These are phyloP conservation scores for Atethmia centrago DNA, from an alignment of 2,888 invertebrate species.

Conservation along the genomic window DNA sequence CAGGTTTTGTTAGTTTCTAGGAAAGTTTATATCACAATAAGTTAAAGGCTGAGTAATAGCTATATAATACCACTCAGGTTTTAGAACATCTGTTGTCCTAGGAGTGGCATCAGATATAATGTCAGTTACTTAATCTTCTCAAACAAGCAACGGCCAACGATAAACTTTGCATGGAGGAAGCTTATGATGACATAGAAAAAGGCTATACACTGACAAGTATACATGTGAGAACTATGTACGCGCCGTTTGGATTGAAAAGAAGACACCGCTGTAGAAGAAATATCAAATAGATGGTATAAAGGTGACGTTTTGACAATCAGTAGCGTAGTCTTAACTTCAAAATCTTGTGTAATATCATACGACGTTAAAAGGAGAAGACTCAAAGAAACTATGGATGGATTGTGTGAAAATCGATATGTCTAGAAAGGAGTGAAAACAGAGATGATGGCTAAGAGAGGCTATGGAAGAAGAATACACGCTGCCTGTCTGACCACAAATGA, in stretches of 20 bases:
- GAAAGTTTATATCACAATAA: neutral
- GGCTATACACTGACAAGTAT: slow-evolving; percentile 15
- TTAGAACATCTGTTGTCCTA: neutral
- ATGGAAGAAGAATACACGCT: neutral
- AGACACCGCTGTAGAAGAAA: neutral
- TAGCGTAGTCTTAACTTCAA: neutral
- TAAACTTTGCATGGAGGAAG: slow-evolving; percentile 22
- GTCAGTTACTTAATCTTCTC: slow-evolving; percentile 25
- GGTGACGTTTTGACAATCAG: neutral
- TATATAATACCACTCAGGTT: neutral
- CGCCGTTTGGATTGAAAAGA: neutral
- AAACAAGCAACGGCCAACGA: slow-evolving; percentile 7
- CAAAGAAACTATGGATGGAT: neutral
- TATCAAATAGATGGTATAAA: neutral
- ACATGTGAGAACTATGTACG: neutral
- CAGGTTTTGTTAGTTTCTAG: neutral
- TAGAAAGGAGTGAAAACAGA: neutral
- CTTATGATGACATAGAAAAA: slow-evolving; percentile 43
- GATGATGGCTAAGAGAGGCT: neutral
- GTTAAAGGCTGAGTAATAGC: neutral
- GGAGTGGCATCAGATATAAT: slow-evolving; percentile 5
- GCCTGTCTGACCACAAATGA: neutral
- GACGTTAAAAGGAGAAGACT: neutral
- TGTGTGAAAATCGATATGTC: neutral
- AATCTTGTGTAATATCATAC: neutral